phyloP scores from a whole-genome alignment of 2,113 vertebrate genomes.

The Platanista minor region DNA sequence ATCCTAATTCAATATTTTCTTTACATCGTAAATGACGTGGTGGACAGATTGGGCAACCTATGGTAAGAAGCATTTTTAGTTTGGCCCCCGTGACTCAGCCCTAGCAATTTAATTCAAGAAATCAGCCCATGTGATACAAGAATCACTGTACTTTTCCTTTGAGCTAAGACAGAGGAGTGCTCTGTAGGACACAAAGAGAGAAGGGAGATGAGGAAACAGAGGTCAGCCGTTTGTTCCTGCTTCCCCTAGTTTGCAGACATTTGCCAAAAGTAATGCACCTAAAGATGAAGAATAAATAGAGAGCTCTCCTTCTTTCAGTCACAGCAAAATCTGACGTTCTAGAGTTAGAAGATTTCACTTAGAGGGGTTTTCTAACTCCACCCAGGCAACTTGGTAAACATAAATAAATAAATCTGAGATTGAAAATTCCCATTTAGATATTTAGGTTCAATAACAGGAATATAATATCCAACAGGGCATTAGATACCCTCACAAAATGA shows the following conservation, averaged over 20 bases:
- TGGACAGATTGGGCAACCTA: background rate
- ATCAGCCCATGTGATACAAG: background rate
- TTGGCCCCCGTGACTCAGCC: background rate
- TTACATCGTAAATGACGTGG: background rate
- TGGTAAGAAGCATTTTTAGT: background rate
- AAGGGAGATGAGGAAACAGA: background rate
- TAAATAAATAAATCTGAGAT: background rate
- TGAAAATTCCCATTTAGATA: background rate
- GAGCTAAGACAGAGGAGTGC: background rate
- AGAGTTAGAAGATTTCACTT: background rate
- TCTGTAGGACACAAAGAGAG: background rate
- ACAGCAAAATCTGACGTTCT: background rate
- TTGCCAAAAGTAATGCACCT: background rate
- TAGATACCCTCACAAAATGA: background rate
- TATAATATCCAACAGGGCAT: background rate
- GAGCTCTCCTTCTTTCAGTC: background rate
- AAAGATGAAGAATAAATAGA: background rate
- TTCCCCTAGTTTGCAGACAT: background rate
- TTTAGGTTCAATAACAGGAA: background rate
- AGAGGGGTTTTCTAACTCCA: background rate
- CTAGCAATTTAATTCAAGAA: background rate
- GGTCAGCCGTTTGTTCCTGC: background rate
- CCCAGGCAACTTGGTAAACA: background rate
- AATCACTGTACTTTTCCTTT: conserved; percentile 42
- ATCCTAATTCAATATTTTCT: conserved; percentile 46